Percentiles rank a stretch among this genome's conserved stretches.
phyloP scores from a whole-genome alignment of 23 tunicate species.

The Halocynthia aurantium region DNA sequence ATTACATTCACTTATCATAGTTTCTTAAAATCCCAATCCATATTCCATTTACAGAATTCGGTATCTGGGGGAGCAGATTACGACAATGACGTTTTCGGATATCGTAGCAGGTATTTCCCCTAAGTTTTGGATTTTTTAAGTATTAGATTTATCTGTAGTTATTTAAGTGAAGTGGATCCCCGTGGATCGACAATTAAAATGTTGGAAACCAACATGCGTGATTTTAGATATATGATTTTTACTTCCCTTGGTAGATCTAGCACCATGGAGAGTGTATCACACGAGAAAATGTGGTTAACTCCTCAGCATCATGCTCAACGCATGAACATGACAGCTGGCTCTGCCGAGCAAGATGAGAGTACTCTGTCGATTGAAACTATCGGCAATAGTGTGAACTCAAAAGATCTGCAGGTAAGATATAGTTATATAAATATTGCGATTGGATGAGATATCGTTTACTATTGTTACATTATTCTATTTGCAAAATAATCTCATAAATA shows the following conservation, averaged over 20 bases:
- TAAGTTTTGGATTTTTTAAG: neutral
- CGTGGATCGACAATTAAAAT: neutral
- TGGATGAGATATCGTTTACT: too few relatives aligned
- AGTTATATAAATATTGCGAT: neutral
- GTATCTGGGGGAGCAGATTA: too few relatives aligned
- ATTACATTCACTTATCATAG: too few relatives aligned
- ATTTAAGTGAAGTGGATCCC: neutral
- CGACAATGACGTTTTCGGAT: too few relatives aligned
- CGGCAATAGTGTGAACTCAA: slow-evolving; percentile 21
- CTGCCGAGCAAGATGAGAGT: slow-evolving; percentile 12
- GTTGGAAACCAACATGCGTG: neutral
- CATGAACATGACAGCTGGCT: neutral
- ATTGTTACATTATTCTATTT: too few relatives aligned
- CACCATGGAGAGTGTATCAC: slow-evolving; percentile 13
- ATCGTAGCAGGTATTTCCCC: neutral
- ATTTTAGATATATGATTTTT: neutral
- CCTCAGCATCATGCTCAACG: slow-evolving; percentile 21
- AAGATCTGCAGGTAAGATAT: neutral
- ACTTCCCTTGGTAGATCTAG: slow-evolving; percentile 11
- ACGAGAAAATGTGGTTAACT: slow-evolving; percentile 27
- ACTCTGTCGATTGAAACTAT: slow-evolving; percentile 6
- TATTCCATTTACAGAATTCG: too few relatives aligned
- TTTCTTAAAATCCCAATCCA: too few relatives aligned
- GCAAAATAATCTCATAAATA: too few relatives aligned
- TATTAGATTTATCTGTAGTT: neutral